Evolutionary conservation across 2,113 vertebrate species (phyloP).

Genomic region (Eretmochelys imbricata): DNA sequence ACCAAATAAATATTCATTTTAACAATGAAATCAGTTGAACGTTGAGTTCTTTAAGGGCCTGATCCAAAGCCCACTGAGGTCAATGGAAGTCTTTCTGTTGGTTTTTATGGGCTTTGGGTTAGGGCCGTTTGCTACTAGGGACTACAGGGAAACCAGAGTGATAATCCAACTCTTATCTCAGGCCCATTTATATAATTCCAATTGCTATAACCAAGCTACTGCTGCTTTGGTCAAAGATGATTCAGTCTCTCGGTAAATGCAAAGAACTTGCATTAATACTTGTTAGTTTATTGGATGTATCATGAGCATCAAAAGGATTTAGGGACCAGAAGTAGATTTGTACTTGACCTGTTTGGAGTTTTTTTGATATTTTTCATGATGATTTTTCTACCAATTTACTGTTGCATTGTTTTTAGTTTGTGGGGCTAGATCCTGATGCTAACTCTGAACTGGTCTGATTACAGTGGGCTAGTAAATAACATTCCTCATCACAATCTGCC

Average conservation of each 20-base stretch:
- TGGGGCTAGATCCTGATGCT: neutral
- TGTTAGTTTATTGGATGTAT: neutral
- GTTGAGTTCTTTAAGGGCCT: neutral
- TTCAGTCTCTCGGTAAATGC: neutral
- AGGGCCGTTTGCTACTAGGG: neutral
- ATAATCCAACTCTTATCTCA: neutral
- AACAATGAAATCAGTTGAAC: neutral
- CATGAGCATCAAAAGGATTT: neutral
- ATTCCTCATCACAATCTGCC: neutral
- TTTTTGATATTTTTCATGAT: neutral
- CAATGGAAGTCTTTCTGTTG: neutral
- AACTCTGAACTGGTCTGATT: neutral
- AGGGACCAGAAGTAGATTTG: neutral
- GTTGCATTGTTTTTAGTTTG: neutral
- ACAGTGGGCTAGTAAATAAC: neutral
- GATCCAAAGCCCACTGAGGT: neutral
- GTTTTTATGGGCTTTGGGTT: neutral
- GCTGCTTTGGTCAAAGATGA: neutral
- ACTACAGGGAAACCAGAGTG: neutral
- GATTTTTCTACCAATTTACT: neutral
- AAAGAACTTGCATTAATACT: neutral
- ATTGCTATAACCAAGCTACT: neutral
- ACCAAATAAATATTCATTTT: neutral
- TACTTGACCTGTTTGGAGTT: neutral
- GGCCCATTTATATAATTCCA: neutral